A percentile compares a stretch with the other conserved stretches of the same genome.
These are phyloP conservation scores for Anguilla marmorata DNA, from an alignment of 2,797 vertebrate species.

Conservation along the genomic window DNA sequence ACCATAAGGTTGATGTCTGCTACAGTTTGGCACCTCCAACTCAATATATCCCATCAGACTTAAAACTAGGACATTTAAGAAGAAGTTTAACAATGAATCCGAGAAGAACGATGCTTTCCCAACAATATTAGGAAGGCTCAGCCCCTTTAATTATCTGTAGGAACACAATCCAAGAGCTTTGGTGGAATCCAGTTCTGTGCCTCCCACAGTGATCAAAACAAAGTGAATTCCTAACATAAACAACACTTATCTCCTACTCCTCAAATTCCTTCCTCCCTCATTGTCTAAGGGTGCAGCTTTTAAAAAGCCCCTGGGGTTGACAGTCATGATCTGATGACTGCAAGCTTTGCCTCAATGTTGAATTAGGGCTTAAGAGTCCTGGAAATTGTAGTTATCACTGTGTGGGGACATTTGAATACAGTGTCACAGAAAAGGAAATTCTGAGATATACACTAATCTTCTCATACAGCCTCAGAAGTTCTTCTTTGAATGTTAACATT, in stretches of 20 bases:
- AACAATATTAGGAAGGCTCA: neutral
- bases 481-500: neutral
- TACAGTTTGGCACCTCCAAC: neutral
- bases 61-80: neutral
- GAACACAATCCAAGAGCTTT: neutral
- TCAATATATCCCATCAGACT: neutral
- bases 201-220: constrained; percentile 18
- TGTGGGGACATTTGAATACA: neutral
- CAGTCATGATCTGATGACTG: neutral
- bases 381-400: neutral
- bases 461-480: neutral
- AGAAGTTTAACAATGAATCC: neutral
- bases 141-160: constrained; percentile 11
- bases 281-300: neutral
- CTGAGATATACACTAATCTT: neutral
- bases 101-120: neutral
- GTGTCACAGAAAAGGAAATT: neutral
- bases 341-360: neutral
- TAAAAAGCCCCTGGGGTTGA: neutral
- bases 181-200: constrained; percentile 3
- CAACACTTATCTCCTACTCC: constrained; percentile 15
- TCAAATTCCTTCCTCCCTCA: constrained; percentile 3
- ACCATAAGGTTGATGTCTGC: too few species aligned
- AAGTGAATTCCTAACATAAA: constrained; percentile 3
- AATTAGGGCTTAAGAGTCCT: neutral